Evolutionary conservation across 1,140 invertebrate genomes (phyloP).

Genomic region (Macrobrachium nipponense): DNA sequence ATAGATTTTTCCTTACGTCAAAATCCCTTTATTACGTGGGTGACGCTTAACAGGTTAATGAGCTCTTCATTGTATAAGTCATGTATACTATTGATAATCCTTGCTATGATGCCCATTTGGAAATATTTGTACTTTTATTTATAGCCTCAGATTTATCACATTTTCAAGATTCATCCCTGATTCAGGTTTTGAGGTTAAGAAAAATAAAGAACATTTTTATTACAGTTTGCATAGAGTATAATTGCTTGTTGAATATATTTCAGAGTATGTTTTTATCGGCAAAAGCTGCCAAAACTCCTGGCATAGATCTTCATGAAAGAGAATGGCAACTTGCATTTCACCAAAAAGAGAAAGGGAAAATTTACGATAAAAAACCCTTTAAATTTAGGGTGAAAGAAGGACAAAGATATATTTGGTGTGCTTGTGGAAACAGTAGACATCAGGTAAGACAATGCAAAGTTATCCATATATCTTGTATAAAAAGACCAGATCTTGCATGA

Average conservation of each 20-base stretch:
- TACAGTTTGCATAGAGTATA: neutral
- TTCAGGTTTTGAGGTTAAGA: too few species aligned
- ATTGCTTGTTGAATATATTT: neutral
- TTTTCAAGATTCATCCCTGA: too few species aligned
- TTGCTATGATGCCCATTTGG: too few species aligned
- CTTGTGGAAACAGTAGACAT: conserved; percentile 89
- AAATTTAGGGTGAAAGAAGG: conserved; percentile 79
- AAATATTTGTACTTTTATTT: too few species aligned
- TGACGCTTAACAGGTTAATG: too few species aligned
- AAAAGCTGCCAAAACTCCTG: conserved; percentile 34
- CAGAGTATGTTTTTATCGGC: conserved; percentile 20
- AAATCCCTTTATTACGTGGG: too few species aligned
- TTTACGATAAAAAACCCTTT: conserved; percentile 92
- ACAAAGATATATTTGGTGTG: conserved; percentile 94
- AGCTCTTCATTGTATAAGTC: too few species aligned
- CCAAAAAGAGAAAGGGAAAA: conserved; percentile 74
- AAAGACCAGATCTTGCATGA: too few species aligned
- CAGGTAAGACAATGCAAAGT: conserved; percentile 72
- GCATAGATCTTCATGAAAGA: conserved; percentile 36
- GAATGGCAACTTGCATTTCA: conserved; percentile 43
- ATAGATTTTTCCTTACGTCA: too few species aligned
- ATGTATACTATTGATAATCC: too few species aligned
- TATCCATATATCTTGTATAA: neutral
- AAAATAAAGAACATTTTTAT: neutral
- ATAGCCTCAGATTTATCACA: too few species aligned